Base-by-base conservation (phyloP, 2,113 vertebrate genomes). In the Dinomys branickii region DNA sequence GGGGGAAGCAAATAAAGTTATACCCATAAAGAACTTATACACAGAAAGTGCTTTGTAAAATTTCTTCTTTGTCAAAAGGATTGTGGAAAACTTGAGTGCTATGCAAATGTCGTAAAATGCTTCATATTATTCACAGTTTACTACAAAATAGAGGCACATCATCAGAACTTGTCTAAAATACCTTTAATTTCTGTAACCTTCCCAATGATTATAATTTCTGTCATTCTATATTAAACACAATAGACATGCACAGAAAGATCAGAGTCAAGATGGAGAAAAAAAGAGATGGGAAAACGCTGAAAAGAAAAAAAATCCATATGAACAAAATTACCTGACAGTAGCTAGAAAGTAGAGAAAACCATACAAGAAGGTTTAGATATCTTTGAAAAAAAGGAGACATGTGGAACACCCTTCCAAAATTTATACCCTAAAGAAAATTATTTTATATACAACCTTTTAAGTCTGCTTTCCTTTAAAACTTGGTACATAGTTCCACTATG, bases 151-250 rank as follows among this genome's bases (percentile, higher is more conserved):
- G 35, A 90, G 54, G 12, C 13, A 71, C 35, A 71, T 41, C 89
- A 65, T 14, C 7, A 87, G 85, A 85, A 65, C 5, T 47, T 59
- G 2, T 59, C 26, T 65, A 44, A 86, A n/a, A 85, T 78, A 59
- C 91, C 38, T 93, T 93, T 75, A 63, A 80, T 20, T 33, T 93
- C 22, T 88, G 4, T 77, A 85, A 85, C 24, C 80, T 90, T 61
- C 30, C 3, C 24, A 93, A 1, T 44, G 47, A 75, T 90, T 71
- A 50, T 26, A 9, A 83, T 52, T 82, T 96, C 47, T 69, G 20
- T 56, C 78, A 88, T 4, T 94, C 14, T 82, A 1, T 59, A 44
- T 85, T 75, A 38, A 83, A 35, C 52, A 82, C 38, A 63, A 58
- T 20, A 38, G 19, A 83, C 17, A 14, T 59, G 26, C 16, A 33